These are phyloP conservation scores for Loriculus beryllinus DNA, from an alignment of 2,797 vertebrate species.

Conservation along the genomic window DNA sequence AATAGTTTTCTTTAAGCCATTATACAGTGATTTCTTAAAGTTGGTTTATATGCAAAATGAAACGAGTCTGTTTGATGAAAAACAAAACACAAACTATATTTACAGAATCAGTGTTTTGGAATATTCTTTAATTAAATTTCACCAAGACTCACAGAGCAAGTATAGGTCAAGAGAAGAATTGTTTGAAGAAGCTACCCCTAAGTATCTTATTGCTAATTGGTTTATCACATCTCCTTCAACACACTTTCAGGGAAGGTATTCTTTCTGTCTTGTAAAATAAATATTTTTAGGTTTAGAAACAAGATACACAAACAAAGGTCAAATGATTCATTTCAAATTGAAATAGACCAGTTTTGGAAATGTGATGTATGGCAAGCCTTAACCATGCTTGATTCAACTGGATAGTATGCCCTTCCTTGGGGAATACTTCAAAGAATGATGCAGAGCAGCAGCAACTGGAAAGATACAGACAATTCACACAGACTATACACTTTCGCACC, in stretches of 20 bases:
- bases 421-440: constrained; percentile 69
- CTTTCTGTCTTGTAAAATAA: constrained; percentile 25
- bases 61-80: neutral
- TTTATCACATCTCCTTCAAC: constrained; percentile 28
- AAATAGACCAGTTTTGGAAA: constrained; percentile 43
- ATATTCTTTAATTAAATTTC: constrained; percentile 21
- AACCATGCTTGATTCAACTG: constrained; percentile 47
- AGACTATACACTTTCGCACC: constrained; percentile 24
- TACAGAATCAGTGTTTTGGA: neutral
- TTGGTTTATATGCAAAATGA: neutral
- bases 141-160: neutral
- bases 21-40: neutral
- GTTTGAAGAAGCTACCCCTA: neutral
- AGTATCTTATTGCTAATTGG: constrained; percentile 19
- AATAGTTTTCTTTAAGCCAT: neutral
- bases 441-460: constrained; percentile 41
- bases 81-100: neutral
- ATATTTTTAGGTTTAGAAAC: neutral
- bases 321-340: constrained; percentile 37
- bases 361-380: constrained; percentile 34
- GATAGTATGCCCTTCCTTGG: constrained; percentile 20
- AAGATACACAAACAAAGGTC: neutral
- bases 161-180: neutral
- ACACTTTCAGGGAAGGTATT: neutral
- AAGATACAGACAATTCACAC: constrained; percentile 53